Percentiles rank a stretch among this genome's conserved stretches.
Conservation (phyloP, 2,888 invertebrate genomes). For the Phytoseiulus persimilis region DNA sequence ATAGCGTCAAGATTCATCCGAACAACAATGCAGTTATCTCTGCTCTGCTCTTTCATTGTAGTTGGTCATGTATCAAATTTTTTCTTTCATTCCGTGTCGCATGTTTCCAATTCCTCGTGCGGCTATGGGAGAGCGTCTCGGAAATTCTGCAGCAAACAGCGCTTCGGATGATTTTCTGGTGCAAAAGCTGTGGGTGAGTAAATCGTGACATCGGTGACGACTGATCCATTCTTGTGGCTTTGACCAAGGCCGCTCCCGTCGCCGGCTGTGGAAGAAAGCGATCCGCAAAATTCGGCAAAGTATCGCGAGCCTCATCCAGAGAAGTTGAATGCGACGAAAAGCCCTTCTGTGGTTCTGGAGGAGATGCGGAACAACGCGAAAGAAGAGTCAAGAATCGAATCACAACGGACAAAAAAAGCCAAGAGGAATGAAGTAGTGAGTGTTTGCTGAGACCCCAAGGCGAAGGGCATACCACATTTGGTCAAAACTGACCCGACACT, state of each 20-base stretch:
- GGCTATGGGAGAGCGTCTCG: background rate
- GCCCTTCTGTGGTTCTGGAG: background rate
- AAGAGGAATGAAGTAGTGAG: background rate
- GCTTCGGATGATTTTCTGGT: background rate
- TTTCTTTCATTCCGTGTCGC: background rate
- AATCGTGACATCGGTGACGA: background rate
- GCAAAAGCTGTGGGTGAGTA: background rate
- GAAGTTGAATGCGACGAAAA: background rate
- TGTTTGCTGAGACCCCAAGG: background rate
- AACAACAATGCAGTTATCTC: too few species aligned
- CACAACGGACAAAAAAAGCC: background rate
- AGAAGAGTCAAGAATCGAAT: background rate
- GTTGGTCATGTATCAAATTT: too few species aligned
- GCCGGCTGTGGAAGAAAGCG: background rate
- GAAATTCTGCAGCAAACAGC: background rate
- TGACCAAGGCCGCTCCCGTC: background rate
- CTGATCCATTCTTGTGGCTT: background rate
- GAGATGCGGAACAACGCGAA: background rate
- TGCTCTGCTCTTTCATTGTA: background rate
- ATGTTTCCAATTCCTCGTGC: background rate
- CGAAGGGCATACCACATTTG: background rate
- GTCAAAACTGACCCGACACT: background rate
- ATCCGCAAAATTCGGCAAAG: background rate
- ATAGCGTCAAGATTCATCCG: too few species aligned
- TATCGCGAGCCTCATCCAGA: background rate